Evolutionary conservation across 1,140 invertebrate species (phyloP).

Genomic region (Ruditapes philippinarum): DNA sequence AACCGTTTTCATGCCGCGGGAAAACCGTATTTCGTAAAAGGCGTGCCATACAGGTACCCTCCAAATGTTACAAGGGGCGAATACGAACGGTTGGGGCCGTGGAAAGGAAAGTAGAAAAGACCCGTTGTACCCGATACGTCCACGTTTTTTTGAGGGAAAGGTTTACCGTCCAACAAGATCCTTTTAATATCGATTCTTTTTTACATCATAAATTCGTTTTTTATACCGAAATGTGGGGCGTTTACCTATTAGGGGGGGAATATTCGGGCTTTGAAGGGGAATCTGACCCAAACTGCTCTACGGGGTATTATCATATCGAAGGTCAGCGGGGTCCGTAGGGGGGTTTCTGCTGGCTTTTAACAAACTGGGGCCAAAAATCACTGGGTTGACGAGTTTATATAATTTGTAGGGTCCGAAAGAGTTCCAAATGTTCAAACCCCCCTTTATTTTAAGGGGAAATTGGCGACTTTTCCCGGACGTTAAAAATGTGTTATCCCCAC

Average conservation of each 20-base stretch:
- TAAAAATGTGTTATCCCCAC: constrained; percentile 66
- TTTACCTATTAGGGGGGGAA: constrained; percentile 59
- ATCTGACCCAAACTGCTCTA: constrained; percentile 65
- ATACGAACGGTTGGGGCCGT: constrained; percentile 70
- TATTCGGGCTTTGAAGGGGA: constrained; percentile 72
- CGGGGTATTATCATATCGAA: constrained; percentile 71
- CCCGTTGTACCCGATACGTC: constrained; percentile 61
- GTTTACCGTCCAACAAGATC: constrained; percentile 67
- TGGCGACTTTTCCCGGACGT: constrained; percentile 54
- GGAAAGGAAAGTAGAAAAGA: constrained; percentile 51
- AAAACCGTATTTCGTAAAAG: constrained; percentile 69
- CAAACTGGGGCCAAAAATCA: constrained; percentile 72
- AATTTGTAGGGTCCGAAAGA: constrained; percentile 52
- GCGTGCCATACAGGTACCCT: constrained; percentile 74
- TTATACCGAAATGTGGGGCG: constrained; percentile 51
- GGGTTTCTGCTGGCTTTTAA: constrained; percentile 64
- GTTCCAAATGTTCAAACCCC: constrained; percentile 44
- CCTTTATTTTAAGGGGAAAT: constrained; percentile 55
- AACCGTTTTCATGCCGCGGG: constrained; percentile 72
- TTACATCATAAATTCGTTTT: constrained; percentile 69
- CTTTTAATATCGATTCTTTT: constrained; percentile 66
- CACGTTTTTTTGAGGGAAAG: constrained; percentile 64
- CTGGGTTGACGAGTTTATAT: constrained; percentile 61
- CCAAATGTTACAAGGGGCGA: constrained; percentile 65
- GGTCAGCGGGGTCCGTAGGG: constrained; percentile 70